Base-by-base conservation (phyloP, 2,797 vertebrate genomes). In the Sebastes nivosus region DNA sequence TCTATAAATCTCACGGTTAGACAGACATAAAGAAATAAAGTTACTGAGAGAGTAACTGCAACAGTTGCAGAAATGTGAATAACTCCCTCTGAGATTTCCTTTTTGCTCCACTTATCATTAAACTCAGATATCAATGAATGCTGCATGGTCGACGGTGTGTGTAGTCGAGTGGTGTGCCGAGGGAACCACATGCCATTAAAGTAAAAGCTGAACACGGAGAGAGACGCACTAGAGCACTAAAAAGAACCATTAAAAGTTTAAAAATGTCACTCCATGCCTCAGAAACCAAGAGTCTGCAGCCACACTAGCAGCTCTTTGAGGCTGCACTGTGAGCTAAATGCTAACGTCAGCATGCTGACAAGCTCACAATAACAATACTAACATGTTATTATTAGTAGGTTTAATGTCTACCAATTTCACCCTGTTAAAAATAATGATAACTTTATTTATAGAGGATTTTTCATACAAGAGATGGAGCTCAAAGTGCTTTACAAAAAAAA, bases 91-190 rank as follows among this genome's bases (percentile, higher is more conserved):
- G 36, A 58, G 50, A 42, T 42, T 42, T 36, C 46, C 11, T 36
- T 24, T 34, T 16, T 69, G n/a, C 22, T 34, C 3, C 5, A 3
- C 24, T 14, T 29, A 18, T 27, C 34, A 65, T 63, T 55, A 57
- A 52, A 63, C n/a, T 4, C 58, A n/a, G 71, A 79, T 68, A 75
- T 67, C 46, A 64, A 42, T 67, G 63, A 58, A 61, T 20, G 59
- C 52, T 38, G 66, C 66, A 52, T 30, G 42, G 72, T 29, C 10
- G 25, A 18, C 36, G 4, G 24, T 10, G n/a, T 34, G 24, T 52
- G 64, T 3, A n/a, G 46, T 12, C 9, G 46, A 27, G 64, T 25
- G 2, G 27, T 36, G 58, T 36, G 38, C 22, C 34, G 8, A 13
- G 24, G 60, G 57, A 50, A 67, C 29, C 18, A 11, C 12, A n/a